phyloP scores from a whole-genome alignment of 2,888 invertebrate genomes.

The Trichogramma evanescens region DNA sequence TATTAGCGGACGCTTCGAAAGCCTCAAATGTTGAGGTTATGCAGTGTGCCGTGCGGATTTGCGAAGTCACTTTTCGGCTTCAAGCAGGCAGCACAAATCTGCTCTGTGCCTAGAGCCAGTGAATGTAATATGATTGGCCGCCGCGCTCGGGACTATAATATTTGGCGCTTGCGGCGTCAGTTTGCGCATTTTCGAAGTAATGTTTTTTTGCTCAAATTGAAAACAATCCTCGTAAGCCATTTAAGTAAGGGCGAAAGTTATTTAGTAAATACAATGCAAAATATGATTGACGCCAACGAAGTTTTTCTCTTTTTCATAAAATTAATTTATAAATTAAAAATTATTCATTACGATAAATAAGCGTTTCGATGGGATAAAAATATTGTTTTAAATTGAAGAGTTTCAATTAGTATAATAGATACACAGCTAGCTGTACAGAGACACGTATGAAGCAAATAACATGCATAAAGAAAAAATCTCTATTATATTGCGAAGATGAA shows the following conservation, averaged over 20 bases:
- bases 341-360: not conserved
- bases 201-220: no score
- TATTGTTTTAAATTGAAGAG: not conserved
- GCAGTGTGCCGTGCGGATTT: not conserved
- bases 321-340: not conserved
- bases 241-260: no score
- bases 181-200: no score
- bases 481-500: no score
- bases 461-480: not conserved
- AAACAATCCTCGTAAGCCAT: no score
- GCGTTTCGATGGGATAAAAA: not conserved
- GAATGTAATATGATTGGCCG: no score
- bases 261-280: no score
- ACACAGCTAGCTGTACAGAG: not conserved
- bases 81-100: not conserved
- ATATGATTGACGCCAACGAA: no score
- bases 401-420: not conserved
- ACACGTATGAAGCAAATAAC: not conserved
- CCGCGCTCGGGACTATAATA: no score
- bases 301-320: not conserved
- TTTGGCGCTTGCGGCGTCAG: no score
- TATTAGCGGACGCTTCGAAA: constrained; percentile 14
- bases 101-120: no score
- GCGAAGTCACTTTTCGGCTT: not conserved
- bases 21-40: constrained; percentile 6